These are phyloP conservation scores for Coenonympha arcania DNA, from an alignment of 2,888 invertebrate genomes.

Conservation along the genomic window DNA sequence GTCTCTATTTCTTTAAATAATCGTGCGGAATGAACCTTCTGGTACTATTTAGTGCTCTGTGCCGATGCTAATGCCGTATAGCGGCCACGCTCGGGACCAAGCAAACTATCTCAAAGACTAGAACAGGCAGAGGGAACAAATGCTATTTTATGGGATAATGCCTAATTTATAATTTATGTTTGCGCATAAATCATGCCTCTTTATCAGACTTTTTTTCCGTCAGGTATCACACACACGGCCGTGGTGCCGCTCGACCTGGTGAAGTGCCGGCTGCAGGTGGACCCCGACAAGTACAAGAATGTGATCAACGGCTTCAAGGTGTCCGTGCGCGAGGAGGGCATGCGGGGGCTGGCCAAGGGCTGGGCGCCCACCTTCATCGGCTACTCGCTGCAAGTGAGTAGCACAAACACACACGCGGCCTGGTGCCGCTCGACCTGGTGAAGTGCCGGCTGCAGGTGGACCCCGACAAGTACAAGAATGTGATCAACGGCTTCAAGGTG, in stretches of 20 bases:
- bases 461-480: conserved; percentile 92
- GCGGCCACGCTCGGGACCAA: too few species aligned
- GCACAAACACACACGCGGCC: conserved; percentile 92
- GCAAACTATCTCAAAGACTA: too few species aligned
- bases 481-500: conserved; percentile 86
- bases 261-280: conserved; percentile 94
- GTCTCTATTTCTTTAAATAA: too few species aligned
- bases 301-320: conserved; percentile 88
- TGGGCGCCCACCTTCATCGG: conserved; percentile 99
- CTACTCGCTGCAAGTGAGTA: conserved; percentile 86
- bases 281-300: conserved; percentile 93
- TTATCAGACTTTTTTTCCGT: too few species aligned
- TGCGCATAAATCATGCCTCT: not conserved
- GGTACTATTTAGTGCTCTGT: too few species aligned
- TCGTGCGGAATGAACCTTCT: too few species aligned
- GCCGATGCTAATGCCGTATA: too few species aligned
- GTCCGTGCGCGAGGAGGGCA: conserved; percentile 89
- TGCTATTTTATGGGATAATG: too few species aligned
- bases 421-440: conserved; percentile 96
- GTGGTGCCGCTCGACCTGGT: conserved; percentile 96
- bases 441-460: conserved; percentile 96
- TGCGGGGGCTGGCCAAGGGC: conserved; percentile 88
- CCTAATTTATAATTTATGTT: too few species aligned
- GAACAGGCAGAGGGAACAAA: too few species aligned
- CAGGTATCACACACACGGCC: conserved; percentile 92